Evolutionary conservation across 2,888 invertebrate genomes (phyloP), one percentile per base, ranked within the genome.

Genomic region (Amiota mariae): DNA sequence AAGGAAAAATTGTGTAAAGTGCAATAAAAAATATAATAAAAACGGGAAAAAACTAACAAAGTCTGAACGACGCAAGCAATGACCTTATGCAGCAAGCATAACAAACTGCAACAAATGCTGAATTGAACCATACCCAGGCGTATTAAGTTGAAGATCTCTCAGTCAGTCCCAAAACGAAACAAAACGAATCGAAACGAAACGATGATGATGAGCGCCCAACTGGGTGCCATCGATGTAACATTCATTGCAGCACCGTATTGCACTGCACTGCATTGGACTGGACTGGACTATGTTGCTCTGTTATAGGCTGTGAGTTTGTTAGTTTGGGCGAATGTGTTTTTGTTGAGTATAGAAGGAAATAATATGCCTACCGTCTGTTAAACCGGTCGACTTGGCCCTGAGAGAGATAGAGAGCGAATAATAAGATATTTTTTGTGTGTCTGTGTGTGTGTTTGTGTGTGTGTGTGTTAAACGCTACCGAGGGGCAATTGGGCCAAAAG

Each of bases 401-500:
- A 57, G 15, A 15, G 15, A 18, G 57, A 13, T 2, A 18, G 20
- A 15, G 57, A 57, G n/a, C 18, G 8, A 15, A 57, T 57, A 1
- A 15, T n/a, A 15, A 12, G 9, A 11, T 8, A 15, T 57, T 13
- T 36, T 24, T 1, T 18, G 18, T n/a, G 18, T n/a, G 18, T 18
- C n/a, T n/a, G n/a, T n/a, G n/a, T n/a, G n/a, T n/a, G n/a, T n/a
- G n/a, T n/a, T n/a, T n/a, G n/a, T n/a, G n/a, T 24, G 24, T 18
- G 18, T n/a, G 18, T n/a, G 18, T 18, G 57, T 10, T 72, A 76
- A 74, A 51, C 64, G 81, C 82, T 81, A 82, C 83, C 81, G 83
- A 83, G 78, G 82, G 83, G 83, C 84, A 83, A 84, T 83, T 85
- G 85, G 84, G 85, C 79, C 84, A 85, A 84, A 84, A 82, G 85